Evolutionary conservation across 2,113 vertebrate genomes (phyloP).

Genomic region (Aplodontia rufa): DNA sequence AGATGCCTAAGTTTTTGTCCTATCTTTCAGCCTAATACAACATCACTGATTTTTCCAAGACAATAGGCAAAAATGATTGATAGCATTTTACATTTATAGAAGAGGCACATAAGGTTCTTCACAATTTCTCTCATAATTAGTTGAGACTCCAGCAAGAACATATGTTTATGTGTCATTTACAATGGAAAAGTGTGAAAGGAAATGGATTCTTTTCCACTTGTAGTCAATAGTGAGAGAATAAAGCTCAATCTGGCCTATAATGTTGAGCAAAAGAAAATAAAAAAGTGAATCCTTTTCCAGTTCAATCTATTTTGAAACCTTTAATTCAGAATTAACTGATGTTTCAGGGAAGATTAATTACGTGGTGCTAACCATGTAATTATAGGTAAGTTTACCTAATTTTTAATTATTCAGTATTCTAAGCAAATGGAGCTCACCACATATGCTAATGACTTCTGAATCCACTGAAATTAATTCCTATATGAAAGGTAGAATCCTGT

Average conservation of each 20-base stretch:
- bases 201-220: not conserved
- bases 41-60: not conserved
- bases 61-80: not conserved
- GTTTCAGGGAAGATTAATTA: constrained; percentile 66
- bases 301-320: constrained; percentile 57
- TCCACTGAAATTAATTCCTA: constrained; percentile 31
- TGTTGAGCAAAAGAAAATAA: constrained; percentile 28
- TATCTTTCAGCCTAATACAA: not conserved
- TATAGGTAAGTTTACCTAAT: constrained; percentile 37
- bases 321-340: constrained; percentile 63
- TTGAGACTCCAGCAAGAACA: not conserved
- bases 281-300: constrained; percentile 57
- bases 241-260: not conserved
- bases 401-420: constrained; percentile 34
- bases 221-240: not conserved
- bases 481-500: constrained; percentile 31
- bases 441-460: constrained; percentile 47
- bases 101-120: constrained; percentile 3
- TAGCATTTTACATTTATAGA: not conserved
- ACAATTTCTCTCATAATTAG: constrained; percentile 43
- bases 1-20: not conserved
- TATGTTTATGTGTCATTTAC: not conserved
- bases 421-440: not conserved
- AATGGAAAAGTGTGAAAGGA: not conserved
- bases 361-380: constrained; percentile 53